phyloP scores from a whole-genome alignment of 2,888 invertebrate genomes.

The Macaria notata region DNA sequence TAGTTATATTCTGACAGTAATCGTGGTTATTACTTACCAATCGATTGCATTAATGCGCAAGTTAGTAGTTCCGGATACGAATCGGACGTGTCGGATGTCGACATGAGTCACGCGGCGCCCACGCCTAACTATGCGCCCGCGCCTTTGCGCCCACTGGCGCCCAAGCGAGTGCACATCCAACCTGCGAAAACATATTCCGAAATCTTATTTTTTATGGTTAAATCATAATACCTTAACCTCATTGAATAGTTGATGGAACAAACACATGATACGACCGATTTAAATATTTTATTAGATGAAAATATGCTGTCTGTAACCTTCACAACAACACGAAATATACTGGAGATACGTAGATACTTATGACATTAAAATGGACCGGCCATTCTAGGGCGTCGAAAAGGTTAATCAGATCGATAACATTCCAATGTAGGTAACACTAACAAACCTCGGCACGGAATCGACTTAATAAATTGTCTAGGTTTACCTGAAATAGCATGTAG shows the following conservation, averaged over 20 bases:
- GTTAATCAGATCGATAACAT: slow-evolving; percentile 30
- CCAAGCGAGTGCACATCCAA: slow-evolving; percentile 30
- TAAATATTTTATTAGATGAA: too few species aligned
- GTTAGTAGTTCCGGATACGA: slow-evolving; percentile 81
- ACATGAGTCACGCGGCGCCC: slow-evolving; percentile 79
- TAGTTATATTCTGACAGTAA: too few species aligned
- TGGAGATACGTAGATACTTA: slow-evolving; percentile 14
- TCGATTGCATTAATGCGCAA: slow-evolving; percentile 30
- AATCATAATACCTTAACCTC: too few species aligned
- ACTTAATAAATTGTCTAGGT: slow-evolving; percentile 8
- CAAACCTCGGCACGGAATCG: slow-evolving; percentile 12
- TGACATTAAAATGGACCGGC: slow-evolving; percentile 19
- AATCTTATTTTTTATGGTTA: too few species aligned
- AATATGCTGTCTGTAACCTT: too few species aligned
- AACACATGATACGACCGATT: too few species aligned
- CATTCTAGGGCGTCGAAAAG: slow-evolving; percentile 27
- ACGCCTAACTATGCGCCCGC: slow-evolving; percentile 50
- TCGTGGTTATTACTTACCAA: too few species aligned
- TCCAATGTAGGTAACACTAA: slow-evolving; percentile 17
- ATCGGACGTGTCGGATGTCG: slow-evolving; percentile 83
- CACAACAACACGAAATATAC: not conserved
- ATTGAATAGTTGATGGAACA: too few species aligned
- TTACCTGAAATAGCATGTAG: slow-evolving; percentile 4
- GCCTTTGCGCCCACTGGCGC: slow-evolving; percentile 40
- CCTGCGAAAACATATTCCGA: slow-evolving; percentile 30